phyloP scores from a whole-genome alignment of 2,888 invertebrate genomes.

The Tortricodes alternella region DNA sequence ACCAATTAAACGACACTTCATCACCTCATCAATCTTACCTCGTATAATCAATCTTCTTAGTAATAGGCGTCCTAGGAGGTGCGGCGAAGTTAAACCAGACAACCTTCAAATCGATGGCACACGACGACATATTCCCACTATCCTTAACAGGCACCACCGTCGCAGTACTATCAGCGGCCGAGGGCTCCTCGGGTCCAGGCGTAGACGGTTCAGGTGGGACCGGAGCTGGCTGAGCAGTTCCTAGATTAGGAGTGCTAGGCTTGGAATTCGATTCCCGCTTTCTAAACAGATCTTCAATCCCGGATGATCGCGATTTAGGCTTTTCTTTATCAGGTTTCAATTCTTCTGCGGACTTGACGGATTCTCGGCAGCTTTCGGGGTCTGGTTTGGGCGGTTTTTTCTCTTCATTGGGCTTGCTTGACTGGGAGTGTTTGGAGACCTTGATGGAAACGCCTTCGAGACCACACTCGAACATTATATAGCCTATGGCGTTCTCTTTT shows the following conservation, averaged over 20 bases:
- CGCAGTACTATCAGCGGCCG: conserved; percentile 59
- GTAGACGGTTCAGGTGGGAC: conserved; percentile 57
- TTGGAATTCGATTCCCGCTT: conserved; percentile 84
- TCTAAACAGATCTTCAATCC: conserved; percentile 74
- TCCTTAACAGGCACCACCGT: conserved; percentile 81
- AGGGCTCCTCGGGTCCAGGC: conserved; percentile 66
- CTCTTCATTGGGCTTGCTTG: conserved; percentile 88
- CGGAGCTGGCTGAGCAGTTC: conserved; percentile 62
- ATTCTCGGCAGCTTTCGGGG: conserved; percentile 72
- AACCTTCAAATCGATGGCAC: conserved; percentile 93
- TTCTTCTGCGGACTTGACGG: conserved; percentile 76
- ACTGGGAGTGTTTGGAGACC: conserved; percentile 87
- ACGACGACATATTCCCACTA: conserved; percentile 91
- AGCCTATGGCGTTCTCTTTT: conserved; percentile 88
- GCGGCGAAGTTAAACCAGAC: conserved; percentile 99
- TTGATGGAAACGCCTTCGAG: conserved; percentile 94
- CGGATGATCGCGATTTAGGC: conserved; percentile 58
- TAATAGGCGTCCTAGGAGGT: conserved; percentile 96
- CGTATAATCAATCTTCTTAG: conserved; percentile 96
- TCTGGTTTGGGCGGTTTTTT: conserved; percentile 64
- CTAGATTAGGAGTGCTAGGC: conserved; percentile 82
- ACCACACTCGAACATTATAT: conserved; percentile 98
- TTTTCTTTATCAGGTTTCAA: conserved; percentile 67
- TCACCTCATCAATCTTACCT: conserved; percentile 83
- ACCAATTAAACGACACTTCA: too few species aligned